Percentiles rank a stretch among this genome's conserved stretches.
Conservation (phyloP, 2,888 invertebrate genomes). For the Neria commutata region DNA sequence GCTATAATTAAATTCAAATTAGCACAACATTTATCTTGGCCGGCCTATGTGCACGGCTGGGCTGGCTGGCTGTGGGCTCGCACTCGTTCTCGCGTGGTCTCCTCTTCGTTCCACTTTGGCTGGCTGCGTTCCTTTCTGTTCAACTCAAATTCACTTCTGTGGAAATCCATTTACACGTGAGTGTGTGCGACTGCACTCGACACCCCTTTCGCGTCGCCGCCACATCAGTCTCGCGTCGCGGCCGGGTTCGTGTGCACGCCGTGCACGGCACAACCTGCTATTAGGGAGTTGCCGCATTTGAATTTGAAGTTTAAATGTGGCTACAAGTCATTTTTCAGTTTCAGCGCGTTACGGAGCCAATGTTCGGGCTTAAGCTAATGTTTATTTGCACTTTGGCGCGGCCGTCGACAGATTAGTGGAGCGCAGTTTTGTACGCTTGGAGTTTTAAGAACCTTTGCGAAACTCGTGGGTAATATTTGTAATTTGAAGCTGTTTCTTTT, state of each 20-base stretch:
- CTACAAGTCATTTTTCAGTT: conserved; percentile 27
- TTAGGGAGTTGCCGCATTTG: conserved; percentile 28
- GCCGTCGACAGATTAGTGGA: no score
- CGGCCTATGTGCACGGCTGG: conserved; percentile 1
- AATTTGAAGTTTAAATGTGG: conserved; percentile 29
- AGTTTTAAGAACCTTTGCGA: no score
- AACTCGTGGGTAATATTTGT: no score
- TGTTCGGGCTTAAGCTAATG: conserved; percentile 19
- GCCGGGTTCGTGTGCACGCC: background rate
- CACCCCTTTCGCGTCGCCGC: background rate
- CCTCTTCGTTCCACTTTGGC: background rate
- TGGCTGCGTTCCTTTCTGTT: background rate
- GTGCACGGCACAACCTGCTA: conserved; percentile 19
- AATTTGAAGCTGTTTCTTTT: no score
- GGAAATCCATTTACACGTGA: background rate
- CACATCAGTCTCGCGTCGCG: background rate
- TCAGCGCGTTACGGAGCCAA: background rate
- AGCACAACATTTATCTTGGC: conserved; percentile 44
- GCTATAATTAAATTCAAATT: conserved; percentile 60
- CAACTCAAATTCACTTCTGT: background rate
- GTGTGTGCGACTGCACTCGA: background rate
- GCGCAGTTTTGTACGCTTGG: no score
- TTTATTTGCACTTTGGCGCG: conserved; percentile 25
- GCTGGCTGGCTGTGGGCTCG: no score
- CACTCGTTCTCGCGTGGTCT: no score